phyloP scores from a whole-genome alignment of 1,140 invertebrate species.

The Parasteatoda tepidariorum region DNA sequence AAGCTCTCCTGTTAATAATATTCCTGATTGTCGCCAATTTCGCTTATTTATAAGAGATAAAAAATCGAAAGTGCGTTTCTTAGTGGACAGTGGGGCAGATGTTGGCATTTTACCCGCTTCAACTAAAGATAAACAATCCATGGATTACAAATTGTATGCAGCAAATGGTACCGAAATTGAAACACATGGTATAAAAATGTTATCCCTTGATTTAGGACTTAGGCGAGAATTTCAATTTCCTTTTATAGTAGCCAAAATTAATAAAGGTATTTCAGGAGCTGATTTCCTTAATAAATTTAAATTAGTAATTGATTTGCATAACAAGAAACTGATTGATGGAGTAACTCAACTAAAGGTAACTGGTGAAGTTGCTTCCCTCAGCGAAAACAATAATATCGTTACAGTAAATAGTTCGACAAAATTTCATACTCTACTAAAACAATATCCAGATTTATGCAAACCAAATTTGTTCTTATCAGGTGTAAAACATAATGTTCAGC shows the following conservation, averaged over 20 bases:
- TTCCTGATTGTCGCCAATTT: neutral
- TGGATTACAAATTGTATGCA: neutral
- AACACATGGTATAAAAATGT: neutral
- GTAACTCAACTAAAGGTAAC: constrained; percentile 1
- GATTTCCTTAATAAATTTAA: constrained; percentile 32
- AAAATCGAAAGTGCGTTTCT: neutral
- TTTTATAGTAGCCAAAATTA: constrained; percentile 24
- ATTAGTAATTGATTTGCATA: constrained; percentile 15
- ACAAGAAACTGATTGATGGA: constrained; percentile 19
- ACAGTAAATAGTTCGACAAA: neutral
- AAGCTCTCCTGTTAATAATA: too few relatives aligned
- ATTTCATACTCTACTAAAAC: neutral
- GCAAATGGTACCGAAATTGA: constrained; percentile 11
- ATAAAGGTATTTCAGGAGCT: constrained; percentile 12
- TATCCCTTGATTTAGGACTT: constrained; percentile 2
- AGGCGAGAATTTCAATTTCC: neutral
- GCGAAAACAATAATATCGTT: neutral
- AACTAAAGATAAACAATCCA: neutral
- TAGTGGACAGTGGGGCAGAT: neutral
- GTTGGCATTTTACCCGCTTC: neutral
- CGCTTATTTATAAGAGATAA: neutral
- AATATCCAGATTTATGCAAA: neutral
- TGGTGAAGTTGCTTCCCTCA: neutral
- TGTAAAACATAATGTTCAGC: neutral
- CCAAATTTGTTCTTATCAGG: neutral